Evolutionary conservation across 2,888 invertebrate species (phyloP).

Genomic region (Nymphalis polychloros): DNA sequence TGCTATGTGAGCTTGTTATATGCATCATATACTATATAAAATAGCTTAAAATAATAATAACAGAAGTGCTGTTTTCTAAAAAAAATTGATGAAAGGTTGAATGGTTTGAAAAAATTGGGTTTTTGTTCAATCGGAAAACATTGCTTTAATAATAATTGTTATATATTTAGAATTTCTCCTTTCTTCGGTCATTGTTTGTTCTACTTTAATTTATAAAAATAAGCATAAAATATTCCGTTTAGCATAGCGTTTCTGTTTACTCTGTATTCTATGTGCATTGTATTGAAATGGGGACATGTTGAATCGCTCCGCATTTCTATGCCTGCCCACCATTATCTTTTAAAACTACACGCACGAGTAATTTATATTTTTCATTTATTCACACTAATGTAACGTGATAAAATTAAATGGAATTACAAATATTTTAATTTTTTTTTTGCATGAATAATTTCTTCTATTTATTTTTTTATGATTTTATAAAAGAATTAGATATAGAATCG

Average conservation of each 20-base stretch:
- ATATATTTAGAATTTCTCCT: too few relatives aligned
- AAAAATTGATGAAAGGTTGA: neutral
- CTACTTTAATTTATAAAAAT: constrained; percentile 7
- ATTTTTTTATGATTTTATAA: too few relatives aligned
- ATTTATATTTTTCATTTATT: constrained; percentile 20
- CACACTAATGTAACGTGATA: neutral
- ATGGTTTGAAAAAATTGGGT: neutral
- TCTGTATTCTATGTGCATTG: constrained; percentile 31
- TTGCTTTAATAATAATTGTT: too few relatives aligned
- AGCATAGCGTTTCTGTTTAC: constrained; percentile 20
- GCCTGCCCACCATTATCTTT: constrained; percentile 29
- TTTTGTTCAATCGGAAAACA: too few relatives aligned
- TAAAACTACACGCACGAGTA: constrained; percentile 23
- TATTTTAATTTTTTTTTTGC: neutral
- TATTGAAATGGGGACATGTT: constrained; percentile 35
- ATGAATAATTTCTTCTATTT: too few relatives aligned
- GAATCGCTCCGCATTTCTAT: constrained; percentile 34
- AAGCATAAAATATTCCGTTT: constrained; percentile 22
- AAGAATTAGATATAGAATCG: too few relatives aligned
- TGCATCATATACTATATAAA: neutral
- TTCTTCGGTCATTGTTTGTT: neutral
- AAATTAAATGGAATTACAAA: neutral
- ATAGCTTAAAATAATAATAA: too few relatives aligned
- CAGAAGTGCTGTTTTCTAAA: too few relatives aligned
- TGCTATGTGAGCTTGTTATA: neutral